A percentile compares a stretch with the other conserved stretches of the same genome.
Evolutionary conservation across 1,140 invertebrate species (phyloP).

Genomic region (Brachionus angularis): DNA sequence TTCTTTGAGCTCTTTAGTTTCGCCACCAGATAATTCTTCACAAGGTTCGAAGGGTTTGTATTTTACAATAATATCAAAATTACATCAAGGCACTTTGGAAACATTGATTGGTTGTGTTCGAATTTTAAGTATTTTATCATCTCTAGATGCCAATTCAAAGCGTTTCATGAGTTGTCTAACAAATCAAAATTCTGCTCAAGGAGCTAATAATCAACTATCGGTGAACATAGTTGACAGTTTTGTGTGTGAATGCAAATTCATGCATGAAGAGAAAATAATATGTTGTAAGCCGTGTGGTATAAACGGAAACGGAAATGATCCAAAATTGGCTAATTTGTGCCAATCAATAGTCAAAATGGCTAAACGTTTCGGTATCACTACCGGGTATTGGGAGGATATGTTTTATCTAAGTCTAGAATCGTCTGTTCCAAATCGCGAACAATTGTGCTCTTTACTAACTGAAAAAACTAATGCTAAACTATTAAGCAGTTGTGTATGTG

Average conservation of each 20-base stretch:
- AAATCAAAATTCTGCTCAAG: neutral
- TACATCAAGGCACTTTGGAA: conserved; percentile 32
- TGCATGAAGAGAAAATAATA: conserved; percentile 36
- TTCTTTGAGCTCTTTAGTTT: neutral
- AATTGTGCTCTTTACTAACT: conserved; percentile 15
- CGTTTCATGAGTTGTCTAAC: neutral
- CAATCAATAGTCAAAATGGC: neutral
- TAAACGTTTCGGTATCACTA: conserved; percentile 19
- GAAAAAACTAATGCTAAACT: conserved; percentile 20
- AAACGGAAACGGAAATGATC: neutral
- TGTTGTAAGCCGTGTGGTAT: conserved; percentile 39
- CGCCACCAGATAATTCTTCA: neutral
- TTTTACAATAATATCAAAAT: conserved; percentile 33
- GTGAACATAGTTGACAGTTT: neutral
- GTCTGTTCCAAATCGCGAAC: conserved; percentile 18
- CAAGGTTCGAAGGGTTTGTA: neutral
- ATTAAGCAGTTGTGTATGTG: conserved; percentile 31
- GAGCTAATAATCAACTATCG: too few species aligned
- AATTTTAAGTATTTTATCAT: neutral
- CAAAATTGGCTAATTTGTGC: neutral
- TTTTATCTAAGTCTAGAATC: conserved; percentile 13
- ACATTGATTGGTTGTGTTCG: conserved; percentile 13
- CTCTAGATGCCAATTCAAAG: conserved; percentile 1
- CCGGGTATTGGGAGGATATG: conserved; percentile 41
- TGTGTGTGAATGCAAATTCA: conserved; percentile 35